A percentile compares a stretch with the other conserved stretches of the same genome.
Evolutionary conservation across 2,797 vertebrate species (phyloP).

Genomic region (Acrossocheilus fasciatus): DNA sequence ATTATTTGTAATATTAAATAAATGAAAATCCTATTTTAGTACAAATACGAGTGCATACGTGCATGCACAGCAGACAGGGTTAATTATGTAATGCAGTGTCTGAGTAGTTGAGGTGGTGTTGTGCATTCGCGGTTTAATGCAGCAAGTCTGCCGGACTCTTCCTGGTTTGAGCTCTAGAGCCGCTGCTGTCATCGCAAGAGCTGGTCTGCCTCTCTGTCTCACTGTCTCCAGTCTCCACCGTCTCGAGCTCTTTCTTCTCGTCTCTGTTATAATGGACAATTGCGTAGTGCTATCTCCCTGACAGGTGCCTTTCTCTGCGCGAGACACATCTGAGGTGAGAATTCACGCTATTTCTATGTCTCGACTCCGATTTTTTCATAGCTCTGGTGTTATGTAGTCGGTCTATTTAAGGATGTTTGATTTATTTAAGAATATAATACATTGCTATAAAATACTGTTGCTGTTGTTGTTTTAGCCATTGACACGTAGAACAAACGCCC

Average conservation of each 20-base stretch:
- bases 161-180: conserved; percentile 24
- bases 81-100: neutral
- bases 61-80: neutral
- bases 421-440: neutral
- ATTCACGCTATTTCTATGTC: neutral
- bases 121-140: neutral
- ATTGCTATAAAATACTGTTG: too few species aligned
- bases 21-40: neutral
- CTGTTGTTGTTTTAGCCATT: neutral
- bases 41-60: neutral
- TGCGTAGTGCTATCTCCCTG: neutral
- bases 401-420: neutral
- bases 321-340: conserved; percentile 13
- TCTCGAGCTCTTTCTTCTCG: neutral
- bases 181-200: neutral
- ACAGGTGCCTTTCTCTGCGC: neutral
- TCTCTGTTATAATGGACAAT: neutral
- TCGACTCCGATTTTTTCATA: neutral
- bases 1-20: neutral
- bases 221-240: too few species aligned
- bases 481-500: neutral
- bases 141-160: conserved; percentile 22
- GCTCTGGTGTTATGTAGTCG: neutral
- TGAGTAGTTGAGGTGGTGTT: neutral
- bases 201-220: neutral